Percentiles rank a stretch among this genome's conserved stretches.
Conservation (phyloP, 2,797 vertebrate genomes). For the Euthynnus affinis region DNA sequence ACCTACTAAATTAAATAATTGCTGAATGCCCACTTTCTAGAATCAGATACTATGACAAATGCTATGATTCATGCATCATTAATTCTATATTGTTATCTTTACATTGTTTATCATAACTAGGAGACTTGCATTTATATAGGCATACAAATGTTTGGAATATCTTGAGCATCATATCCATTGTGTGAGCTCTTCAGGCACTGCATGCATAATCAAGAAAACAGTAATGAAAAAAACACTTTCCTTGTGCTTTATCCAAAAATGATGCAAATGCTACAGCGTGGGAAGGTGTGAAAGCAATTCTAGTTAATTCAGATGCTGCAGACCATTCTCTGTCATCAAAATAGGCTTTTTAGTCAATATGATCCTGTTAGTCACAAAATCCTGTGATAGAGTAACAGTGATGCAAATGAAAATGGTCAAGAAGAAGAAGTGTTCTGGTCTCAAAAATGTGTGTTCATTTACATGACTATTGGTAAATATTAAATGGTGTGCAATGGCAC, state of each 20-base stretch:
- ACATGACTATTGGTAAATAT: conserved; percentile 13
- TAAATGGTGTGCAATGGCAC: not conserved
- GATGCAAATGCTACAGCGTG: conserved; percentile 66
- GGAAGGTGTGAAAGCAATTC: conserved; percentile 77
- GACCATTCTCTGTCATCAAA: conserved; percentile 58
- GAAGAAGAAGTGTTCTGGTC: conserved; percentile 18
- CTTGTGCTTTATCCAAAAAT: conserved; percentile 62
- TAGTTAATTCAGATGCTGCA: conserved; percentile 56
- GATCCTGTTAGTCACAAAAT: conserved; percentile 62
- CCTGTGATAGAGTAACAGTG: conserved; percentile 28
- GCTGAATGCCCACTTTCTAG: not conserved
- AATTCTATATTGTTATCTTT: conserved; percentile 31
- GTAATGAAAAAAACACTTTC: conserved; percentile 44
- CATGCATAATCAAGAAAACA: conserved; percentile 61
- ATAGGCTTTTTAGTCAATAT: conserved; percentile 63
- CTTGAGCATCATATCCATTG: conserved; percentile 34
- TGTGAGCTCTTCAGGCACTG: conserved; percentile 48
- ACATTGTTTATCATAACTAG: conserved; percentile 6
- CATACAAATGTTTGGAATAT: conserved; percentile 33
- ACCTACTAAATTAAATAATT: conserved; percentile 1
- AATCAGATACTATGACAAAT: conserved; percentile 23
- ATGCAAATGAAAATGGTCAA: conserved; percentile 57
- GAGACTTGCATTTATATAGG: conserved; percentile 13
- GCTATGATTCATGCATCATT: conserved; percentile 4
- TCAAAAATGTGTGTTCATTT: conserved; percentile 31